Evolutionary conservation across 2,888 invertebrate species (phyloP).

Genomic region (Furcula furcula): DNA sequence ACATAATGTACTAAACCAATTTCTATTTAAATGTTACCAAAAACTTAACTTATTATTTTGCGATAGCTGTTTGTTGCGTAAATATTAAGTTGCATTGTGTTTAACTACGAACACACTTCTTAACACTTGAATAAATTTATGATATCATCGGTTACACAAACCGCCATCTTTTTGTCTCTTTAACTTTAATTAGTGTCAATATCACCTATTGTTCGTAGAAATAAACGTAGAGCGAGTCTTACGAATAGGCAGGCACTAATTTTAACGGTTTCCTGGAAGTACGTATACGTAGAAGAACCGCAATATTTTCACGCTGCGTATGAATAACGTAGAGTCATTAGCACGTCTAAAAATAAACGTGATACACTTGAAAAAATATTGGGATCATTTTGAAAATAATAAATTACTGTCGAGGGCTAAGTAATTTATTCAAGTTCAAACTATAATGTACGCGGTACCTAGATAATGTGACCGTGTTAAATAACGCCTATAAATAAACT

Average conservation of each 20-base stretch:
- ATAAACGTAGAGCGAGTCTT: neutral
- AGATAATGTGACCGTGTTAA: no score
- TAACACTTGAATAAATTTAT: slow-evolving; percentile 1
- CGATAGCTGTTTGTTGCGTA: neutral
- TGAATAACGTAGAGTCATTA: neutral
- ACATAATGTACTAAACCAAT: neutral
- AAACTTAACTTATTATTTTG: neutral
- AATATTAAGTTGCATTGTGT: slow-evolving; percentile 2
- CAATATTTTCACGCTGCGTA: neutral
- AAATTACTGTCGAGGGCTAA: no score
- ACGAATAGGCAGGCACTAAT: neutral
- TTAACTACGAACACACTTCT: neutral
- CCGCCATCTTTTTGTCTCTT: slow-evolving; percentile 1
- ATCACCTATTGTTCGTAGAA: neutral
- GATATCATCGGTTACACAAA: slow-evolving; percentile 1
- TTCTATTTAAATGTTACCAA: no score
- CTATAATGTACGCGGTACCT: no score
- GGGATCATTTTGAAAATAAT: no score
- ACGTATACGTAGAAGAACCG: neutral
- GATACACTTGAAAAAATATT: neutral
- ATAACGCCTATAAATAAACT: no score
- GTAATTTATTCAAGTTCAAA: no score
- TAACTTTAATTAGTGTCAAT: slow-evolving; percentile 2
- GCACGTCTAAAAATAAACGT: neutral
- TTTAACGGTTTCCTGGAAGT: neutral